These are phyloP conservation scores for Drosophila maculinotata DNA, from an alignment of 2,888 invertebrate species.

Conservation along the genomic window DNA sequence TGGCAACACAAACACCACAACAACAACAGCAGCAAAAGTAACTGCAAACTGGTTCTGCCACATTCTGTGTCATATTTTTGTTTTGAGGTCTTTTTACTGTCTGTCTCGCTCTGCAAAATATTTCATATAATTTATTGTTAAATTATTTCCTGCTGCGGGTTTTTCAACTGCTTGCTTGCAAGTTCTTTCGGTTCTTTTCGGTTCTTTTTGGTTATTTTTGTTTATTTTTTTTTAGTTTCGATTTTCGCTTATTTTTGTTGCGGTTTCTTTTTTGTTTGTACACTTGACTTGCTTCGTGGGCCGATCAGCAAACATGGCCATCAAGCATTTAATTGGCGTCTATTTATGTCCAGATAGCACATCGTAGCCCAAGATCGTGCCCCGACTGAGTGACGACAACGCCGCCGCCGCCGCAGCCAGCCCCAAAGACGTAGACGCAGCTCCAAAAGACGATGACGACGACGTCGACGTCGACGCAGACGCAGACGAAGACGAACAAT, in stretches of 20 bases:
- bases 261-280: conserved; percentile 3
- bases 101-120: conserved; percentile 37
- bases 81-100: conserved; percentile 21
- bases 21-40: conserved; percentile 19
- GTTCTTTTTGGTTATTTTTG: background rate
- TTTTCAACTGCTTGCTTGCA: conserved; percentile 8
- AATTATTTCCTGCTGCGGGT: conserved; percentile 64
- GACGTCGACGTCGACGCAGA: conserved; percentile 21
- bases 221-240: background rate
- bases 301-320: conserved; percentile 56
- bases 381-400: conserved; percentile 73
- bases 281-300: conserved; percentile 37
- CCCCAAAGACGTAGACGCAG: too few species aligned
- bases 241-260: background rate
- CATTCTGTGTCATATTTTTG: conserved; percentile 61
- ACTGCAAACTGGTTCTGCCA: conserved; percentile 58
- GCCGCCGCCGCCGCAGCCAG: conserved; percentile 15
- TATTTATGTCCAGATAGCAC: conserved; percentile 82
- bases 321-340: conserved; percentile 81
- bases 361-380: conserved; percentile 65
- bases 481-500: conserved; percentile 55
- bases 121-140: conserved; percentile 75
- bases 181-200: conserved; percentile 8
- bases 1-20: conserved; percentile 17
- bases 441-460: too few species aligned